A percentile compares a stretch with the other conserved stretches of the same genome.
Evolutionary conservation across 2,888 invertebrate species (phyloP).

Genomic region (Platycnemis pennipes): DNA sequence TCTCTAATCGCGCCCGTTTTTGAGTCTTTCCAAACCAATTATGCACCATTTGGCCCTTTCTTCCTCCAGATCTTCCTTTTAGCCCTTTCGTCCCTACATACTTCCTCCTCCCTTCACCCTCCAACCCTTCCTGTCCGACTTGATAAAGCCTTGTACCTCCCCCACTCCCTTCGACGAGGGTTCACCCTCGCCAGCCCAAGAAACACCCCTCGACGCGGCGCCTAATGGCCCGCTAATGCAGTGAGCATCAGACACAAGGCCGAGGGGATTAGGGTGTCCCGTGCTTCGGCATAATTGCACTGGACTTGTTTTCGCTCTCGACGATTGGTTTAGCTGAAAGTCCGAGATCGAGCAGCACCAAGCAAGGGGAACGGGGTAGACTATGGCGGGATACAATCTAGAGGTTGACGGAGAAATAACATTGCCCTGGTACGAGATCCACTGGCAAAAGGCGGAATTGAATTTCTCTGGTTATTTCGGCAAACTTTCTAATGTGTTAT

Average conservation of each 20-base stretch:
- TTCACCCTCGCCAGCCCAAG: background rate
- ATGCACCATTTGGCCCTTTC: background rate
- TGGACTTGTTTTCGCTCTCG: constrained; percentile 53
- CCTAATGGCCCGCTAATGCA: constrained; percentile 65
- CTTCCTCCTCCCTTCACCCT: background rate
- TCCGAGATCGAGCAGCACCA: background rate
- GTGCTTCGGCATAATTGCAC: constrained; percentile 60
- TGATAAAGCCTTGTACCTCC: background rate
- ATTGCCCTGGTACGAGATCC: too few relatives aligned
- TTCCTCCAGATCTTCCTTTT: background rate
- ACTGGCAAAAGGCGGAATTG: too few relatives aligned
- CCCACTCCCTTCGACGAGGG: background rate
- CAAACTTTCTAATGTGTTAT: too few relatives aligned
- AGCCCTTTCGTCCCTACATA: too few relatives aligned
- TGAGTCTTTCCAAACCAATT: constrained; percentile 15
- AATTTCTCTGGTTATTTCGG: too few relatives aligned
- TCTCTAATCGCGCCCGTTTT: background rate
- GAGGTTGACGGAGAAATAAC: too few relatives aligned
- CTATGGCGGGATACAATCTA: background rate
- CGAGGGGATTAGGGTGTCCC: constrained; percentile 56
- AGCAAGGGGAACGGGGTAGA: background rate
- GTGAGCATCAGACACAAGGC: constrained; percentile 42
- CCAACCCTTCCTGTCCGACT: background rate
- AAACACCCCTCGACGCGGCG: background rate
- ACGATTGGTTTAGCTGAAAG: background rate